Percentiles rank a stretch among this genome's conserved stretches.
These are phyloP conservation scores for Hypomecis atomaria DNA, from an alignment of 2,888 invertebrate species.

Conservation along the genomic window DNA sequence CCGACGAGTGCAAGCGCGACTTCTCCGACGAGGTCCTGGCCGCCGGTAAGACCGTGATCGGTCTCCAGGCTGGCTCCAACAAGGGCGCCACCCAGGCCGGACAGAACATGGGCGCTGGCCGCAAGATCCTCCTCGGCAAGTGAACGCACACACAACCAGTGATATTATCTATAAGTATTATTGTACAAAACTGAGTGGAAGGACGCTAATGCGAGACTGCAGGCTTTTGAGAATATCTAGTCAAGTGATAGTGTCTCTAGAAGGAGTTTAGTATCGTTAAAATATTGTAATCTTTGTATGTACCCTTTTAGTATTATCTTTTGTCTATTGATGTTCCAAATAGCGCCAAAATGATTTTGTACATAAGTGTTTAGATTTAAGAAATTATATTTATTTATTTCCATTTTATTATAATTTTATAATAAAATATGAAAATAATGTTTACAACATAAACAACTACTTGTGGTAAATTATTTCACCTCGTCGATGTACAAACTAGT, in stretches of 20 bases:
- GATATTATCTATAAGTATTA: constrained; percentile 79
- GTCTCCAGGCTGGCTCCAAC: constrained; percentile 98
- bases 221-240: constrained; percentile 64
- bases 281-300: constrained; percentile 32
- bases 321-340: constrained; percentile 62
- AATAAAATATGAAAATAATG: constrained; percentile 67
- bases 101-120: constrained; percentile 94
- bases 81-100: constrained; percentile 98
- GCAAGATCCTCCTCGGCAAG: constrained; percentile 96
- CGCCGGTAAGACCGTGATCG: constrained; percentile 95
- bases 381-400: constrained; percentile 74
- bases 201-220: constrained; percentile 75
- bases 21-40: constrained; percentile 96
- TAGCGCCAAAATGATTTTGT: constrained; percentile 75
- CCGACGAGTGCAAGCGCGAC: constrained; percentile 97
- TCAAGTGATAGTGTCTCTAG: constrained; percentile 61
- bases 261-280: constrained; percentile 44
- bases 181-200: constrained; percentile 75
- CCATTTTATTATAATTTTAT: constrained; percentile 78
- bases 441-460: constrained; percentile 29
- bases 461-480: constrained; percentile 22
- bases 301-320: constrained; percentile 47
- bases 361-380: constrained; percentile 77
- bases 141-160: constrained; percentile 80
- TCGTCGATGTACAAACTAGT: background rate